These are phyloP conservation scores for Bambusicola thoracicus DNA, from an alignment of 2,113 vertebrate genomes.

Conservation along the genomic window DNA sequence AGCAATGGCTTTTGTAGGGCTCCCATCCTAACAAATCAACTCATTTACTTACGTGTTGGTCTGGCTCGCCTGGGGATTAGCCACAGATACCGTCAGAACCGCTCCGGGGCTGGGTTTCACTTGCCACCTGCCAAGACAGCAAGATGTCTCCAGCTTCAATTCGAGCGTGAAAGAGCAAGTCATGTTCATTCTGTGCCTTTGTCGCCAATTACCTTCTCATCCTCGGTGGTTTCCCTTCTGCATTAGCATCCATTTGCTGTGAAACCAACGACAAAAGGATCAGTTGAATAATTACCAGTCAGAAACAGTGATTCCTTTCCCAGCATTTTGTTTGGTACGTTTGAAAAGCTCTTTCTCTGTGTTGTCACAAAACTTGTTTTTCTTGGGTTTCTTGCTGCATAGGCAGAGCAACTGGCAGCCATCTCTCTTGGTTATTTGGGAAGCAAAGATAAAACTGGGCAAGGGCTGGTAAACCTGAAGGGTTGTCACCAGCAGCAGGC, in stretches of 20 bases:
- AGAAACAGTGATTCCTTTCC: neutral
- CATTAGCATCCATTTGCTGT: slow-evolving; percentile 29
- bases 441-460: neutral
- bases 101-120: slow-evolving; percentile 67
- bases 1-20: neutral
- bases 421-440: neutral
- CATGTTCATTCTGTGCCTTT: neutral
- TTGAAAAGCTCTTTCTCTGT: neutral
- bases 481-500: neutral
- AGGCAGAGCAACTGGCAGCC: neutral
- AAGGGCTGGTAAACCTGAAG: neutral
- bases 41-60: slow-evolving; percentile 63
- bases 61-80: slow-evolving; percentile 68
- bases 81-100: slow-evolving; percentile 76
- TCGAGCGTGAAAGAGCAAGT: neutral
- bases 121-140: slow-evolving; percentile 66
- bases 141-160: slow-evolving; percentile 10
- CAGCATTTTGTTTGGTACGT: neutral
- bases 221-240: slow-evolving; percentile 9
- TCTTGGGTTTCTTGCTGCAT: neutral
- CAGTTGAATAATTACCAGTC: neutral
- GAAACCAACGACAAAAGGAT: slow-evolving; percentile 10
- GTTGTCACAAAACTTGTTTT: neutral
- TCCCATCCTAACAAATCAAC: neutral
- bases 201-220: slow-evolving; percentile 63